A percentile compares a stretch with the other conserved stretches of the same genome.
Evolutionary conservation across 2,113 vertebrate genomes (phyloP).

Genomic region (Rhinoderma darwinii): DNA sequence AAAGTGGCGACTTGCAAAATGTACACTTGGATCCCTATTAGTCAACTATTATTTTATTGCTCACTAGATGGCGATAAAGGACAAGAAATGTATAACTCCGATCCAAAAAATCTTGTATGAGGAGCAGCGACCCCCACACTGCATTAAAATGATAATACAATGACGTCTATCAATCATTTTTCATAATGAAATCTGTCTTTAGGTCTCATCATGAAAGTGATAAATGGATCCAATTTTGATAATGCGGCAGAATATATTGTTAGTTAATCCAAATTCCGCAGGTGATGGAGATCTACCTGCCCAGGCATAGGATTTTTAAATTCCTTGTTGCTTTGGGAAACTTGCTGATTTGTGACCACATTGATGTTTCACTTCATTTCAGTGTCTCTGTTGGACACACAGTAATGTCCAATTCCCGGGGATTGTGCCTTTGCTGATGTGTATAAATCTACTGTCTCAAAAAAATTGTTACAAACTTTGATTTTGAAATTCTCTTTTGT

Average conservation of each 20-base stretch:
- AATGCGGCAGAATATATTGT: constrained; percentile 15
- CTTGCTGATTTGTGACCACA: too few relatives aligned
- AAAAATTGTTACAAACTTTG: too few relatives aligned
- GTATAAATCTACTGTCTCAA: too few relatives aligned
- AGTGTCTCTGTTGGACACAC: too few relatives aligned
- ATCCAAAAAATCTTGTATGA: too few relatives aligned
- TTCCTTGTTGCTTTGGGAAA: not conserved
- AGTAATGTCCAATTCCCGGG: too few relatives aligned
- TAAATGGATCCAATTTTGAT: constrained; percentile 25
- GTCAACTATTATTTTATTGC: not conserved
- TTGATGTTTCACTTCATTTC: too few relatives aligned
- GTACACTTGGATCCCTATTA: not conserved
- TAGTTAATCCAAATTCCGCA: constrained; percentile 23
- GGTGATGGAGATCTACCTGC: not conserved
- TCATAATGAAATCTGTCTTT: constrained; percentile 39
- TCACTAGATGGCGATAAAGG: constrained; percentile 48
- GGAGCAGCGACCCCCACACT: not conserved
- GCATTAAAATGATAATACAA: not conserved
- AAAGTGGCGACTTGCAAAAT: too few relatives aligned
- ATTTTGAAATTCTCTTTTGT: too few relatives aligned
- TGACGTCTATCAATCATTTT: constrained; percentile 36
- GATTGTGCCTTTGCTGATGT: too few relatives aligned
- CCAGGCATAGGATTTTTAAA: not conserved
- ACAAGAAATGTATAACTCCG: not conserved
- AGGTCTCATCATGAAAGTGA: constrained; percentile 34